Evolutionary conservation across 2,888 invertebrate species (phyloP), one percentile per base, ranked within the genome.

Genomic region (Eremobia ochroleuca): DNA sequence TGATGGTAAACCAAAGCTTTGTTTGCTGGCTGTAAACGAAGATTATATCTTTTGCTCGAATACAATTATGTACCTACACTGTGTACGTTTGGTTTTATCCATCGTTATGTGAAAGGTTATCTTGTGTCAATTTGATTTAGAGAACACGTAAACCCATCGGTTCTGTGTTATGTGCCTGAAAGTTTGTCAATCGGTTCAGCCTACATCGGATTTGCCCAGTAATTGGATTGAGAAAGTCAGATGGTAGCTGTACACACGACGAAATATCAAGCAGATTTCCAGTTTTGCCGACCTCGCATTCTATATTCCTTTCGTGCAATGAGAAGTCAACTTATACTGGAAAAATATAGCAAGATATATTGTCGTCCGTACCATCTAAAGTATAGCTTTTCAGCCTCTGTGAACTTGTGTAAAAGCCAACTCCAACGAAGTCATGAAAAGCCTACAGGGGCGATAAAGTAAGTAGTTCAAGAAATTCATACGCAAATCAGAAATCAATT

Each of bases 11-110:
- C 71, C 62, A 71, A 72, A 62, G 69, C 65, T 82, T 76, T 82
- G 82, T 84, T 81, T 84, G 75, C 15, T 49, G 59, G 70, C 13
- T 31, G 82, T 74, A 77, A 85, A 77, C 52, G 34, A 70, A 74
- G 77, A 77, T 77, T 75, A 82, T 74, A 77, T 77, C 65, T 81
- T 61, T 74, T 75, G 34, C 6, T 70, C 72, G n/a, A 74, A 74
- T 77, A 77, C 43, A 76, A 70, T 68, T 65, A 55, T 13, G 59
- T 58, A 49, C 40, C 59, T 55, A 21, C 21, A 43, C n/a, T 46
- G 34, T 49, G 15, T 49, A 34, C 58, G 37, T 43, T 40, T 64
- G 21, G 28, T 34, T 74, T 58, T 58, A 68, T 40, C 43, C n/a
- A 43, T 68, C 5, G 49, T 40, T 61, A 49, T 34, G 18, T 40